Percentiles rank a stretch among this genome's conserved stretches.
phyloP scores from a whole-genome alignment of 2,113 vertebrate species.

The Epinephelus fuscoguttatus region DNA sequence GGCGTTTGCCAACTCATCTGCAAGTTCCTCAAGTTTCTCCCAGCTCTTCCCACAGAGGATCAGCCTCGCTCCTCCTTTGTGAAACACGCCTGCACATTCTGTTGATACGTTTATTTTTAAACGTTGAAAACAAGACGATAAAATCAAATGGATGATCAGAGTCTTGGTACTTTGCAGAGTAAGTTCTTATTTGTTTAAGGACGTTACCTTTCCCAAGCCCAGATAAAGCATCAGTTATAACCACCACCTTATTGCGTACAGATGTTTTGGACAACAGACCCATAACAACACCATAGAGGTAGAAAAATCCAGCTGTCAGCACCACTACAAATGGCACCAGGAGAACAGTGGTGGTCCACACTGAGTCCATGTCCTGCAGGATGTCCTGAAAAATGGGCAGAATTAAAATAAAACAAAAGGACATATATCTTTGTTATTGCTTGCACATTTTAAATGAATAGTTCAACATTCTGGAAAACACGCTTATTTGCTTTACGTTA shows the following conservation, averaged over 20 bases:
- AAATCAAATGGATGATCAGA: neutral
- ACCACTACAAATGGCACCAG: constrained; percentile 87
- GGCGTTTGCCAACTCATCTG: constrained; percentile 85
- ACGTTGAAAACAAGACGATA: neutral
- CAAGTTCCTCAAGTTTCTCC: constrained; percentile 90
- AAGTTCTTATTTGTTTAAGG: neutral
- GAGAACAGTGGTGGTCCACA: constrained; percentile 78
- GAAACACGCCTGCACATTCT: constrained; percentile 93
- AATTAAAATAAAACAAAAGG: neutral
- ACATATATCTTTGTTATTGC: neutral
- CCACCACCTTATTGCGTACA: constrained; percentile 94
- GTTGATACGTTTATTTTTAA: neutral
- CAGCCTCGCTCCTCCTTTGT: constrained; percentile 90
- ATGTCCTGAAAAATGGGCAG: constrained; percentile 23
- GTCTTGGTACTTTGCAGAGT: neutral
- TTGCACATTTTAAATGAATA: neutral
- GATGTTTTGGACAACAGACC: constrained; percentile 89
- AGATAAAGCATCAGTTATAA: constrained; percentile 92
- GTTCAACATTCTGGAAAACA: neutral
- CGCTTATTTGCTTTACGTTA: neutral
- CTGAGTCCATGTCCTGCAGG: constrained; percentile 84
- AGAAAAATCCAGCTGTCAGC: constrained; percentile 89
- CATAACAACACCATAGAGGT: constrained; percentile 87
- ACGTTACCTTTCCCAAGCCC: constrained; percentile 92
- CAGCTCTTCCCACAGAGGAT: constrained; percentile 93